Conservation (phyloP, 2,888 invertebrate genomes). For the Tupiocoris notatus region DNA sequence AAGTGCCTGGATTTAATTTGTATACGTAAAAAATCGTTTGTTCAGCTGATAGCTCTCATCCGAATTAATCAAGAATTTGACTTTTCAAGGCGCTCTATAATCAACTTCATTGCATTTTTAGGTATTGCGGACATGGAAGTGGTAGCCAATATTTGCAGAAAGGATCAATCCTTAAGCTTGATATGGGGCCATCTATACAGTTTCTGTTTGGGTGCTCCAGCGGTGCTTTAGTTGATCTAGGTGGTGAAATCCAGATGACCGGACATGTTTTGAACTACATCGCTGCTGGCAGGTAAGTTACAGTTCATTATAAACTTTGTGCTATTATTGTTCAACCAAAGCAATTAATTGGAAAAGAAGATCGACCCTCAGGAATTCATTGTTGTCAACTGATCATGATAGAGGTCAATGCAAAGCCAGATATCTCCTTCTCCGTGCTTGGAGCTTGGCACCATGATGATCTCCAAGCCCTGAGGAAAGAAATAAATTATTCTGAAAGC, state of each 20-base stretch:
- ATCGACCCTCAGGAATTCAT: too few relatives aligned
- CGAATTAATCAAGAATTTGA: neutral
- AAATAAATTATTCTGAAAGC: too few relatives aligned
- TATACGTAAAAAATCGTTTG: neutral
- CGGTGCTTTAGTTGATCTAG: constrained; percentile 58
- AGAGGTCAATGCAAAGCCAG: too few relatives aligned
- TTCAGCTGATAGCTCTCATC: neutral
- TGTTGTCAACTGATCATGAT: too few relatives aligned
- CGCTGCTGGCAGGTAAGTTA: constrained; percentile 64
- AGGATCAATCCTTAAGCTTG: constrained; percentile 58
- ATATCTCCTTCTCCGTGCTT: too few relatives aligned
- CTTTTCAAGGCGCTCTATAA: neutral
- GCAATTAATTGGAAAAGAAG: too few relatives aligned
- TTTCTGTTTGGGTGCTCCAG: constrained; percentile 74
- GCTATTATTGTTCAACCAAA: too few relatives aligned
- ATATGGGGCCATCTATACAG: constrained; percentile 58
- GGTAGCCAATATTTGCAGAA: constrained; percentile 65
- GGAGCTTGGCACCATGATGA: too few relatives aligned
- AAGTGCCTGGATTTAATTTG: too few relatives aligned
- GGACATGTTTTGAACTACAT: constrained; percentile 65
- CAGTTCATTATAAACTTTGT: too few relatives aligned
- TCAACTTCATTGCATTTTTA: constrained; percentile 52
- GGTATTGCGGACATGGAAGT: constrained; percentile 76
- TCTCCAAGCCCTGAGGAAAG: too few relatives aligned
- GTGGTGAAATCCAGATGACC: constrained; percentile 60